Conservation (phyloP, 2,113 vertebrate species). For the Pedetes capensis region DNA sequence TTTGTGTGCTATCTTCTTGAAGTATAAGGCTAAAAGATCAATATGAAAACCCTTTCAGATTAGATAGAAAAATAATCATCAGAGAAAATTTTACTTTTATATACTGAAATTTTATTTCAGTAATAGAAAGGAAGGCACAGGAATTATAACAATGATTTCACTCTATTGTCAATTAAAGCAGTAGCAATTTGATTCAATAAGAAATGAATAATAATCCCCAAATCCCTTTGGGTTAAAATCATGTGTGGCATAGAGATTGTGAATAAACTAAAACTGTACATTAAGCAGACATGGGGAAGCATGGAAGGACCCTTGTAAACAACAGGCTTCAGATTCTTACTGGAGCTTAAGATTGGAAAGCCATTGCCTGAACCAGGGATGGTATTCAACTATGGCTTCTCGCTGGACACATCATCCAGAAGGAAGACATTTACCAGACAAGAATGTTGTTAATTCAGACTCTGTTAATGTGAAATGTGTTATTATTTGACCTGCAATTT, state of each 20-base stretch:
- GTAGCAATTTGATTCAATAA: neutral
- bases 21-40: neutral
- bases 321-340: neutral
- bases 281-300: neutral
- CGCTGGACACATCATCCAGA: neutral
- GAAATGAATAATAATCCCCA: neutral
- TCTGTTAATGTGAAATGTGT: neutral
- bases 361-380: neutral
- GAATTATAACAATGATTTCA: neutral
- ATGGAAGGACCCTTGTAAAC: neutral
- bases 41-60: neutral
- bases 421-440: neutral
- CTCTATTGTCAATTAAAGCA: neutral
- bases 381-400: neutral
- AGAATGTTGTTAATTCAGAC: neutral
- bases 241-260: neutral
- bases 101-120: no score
- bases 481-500: neutral
- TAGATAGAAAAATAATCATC: neutral
- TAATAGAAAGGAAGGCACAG: neutral
- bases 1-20: neutral
- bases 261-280: neutral
- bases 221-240: slow-evolving; percentile 3
- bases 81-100: neutral
- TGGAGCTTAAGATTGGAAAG: neutral